Conservation (phyloP, 2,888 invertebrate species). For the Coleophora deauratella region DNA sequence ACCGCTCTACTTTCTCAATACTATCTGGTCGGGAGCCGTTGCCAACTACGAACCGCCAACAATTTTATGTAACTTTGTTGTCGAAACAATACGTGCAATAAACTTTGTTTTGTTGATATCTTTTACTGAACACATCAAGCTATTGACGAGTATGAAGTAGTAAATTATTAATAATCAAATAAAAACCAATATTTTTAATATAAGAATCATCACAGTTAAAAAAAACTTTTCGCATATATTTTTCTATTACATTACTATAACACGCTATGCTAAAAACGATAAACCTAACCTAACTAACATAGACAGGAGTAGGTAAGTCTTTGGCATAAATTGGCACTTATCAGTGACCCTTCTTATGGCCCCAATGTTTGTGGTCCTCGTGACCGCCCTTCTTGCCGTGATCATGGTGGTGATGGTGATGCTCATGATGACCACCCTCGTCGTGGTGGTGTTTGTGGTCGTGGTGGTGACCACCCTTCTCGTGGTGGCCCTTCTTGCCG, state of each 20-base stretch:
- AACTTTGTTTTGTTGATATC: slow-evolving; percentile 41
- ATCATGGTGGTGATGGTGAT: slow-evolving; percentile 82
- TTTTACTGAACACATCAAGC: too few species aligned
- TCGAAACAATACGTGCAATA: slow-evolving; percentile 61
- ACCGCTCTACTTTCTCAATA: slow-evolving; percentile 67
- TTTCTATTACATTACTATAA: too few species aligned
- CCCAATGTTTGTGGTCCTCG: slow-evolving; percentile 88
- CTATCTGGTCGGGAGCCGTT: slow-evolving; percentile 59
- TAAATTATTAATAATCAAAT: too few species aligned
- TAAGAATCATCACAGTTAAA: slow-evolving; percentile 55
- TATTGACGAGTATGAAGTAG: neutral
- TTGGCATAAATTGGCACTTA: slow-evolving; percentile 18
- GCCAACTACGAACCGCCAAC: slow-evolving; percentile 58
- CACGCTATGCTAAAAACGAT: too few species aligned
- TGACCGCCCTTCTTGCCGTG: slow-evolving; percentile 88
- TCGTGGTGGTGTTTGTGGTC: slow-evolving; percentile 87
- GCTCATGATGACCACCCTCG: slow-evolving; percentile 84
- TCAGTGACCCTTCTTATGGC: slow-evolving; percentile 75
- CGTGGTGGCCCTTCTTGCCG: slow-evolving; percentile 86
- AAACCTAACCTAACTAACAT: slow-evolving; percentile 42
- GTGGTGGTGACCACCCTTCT: slow-evolving; percentile 86
- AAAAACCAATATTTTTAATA: too few species aligned
- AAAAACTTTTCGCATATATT: too few species aligned
- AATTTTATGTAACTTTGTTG: slow-evolving; percentile 67
- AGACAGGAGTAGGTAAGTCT: slow-evolving; percentile 26